phyloP scores from a whole-genome alignment of 2,113 vertebrate species.

The Myocastor coypus region DNA sequence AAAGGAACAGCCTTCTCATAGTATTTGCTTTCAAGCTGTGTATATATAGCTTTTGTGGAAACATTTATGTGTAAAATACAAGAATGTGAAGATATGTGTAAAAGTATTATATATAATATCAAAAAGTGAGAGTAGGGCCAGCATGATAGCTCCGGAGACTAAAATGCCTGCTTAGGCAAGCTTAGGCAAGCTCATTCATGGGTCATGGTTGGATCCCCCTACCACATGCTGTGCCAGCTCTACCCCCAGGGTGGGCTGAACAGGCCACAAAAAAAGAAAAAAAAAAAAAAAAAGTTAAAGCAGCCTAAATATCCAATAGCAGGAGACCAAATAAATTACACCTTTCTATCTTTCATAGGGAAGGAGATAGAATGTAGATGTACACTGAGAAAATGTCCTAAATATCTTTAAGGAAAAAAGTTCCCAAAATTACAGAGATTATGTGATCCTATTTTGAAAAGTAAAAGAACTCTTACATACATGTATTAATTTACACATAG shows the following conservation, averaged over 20 bases:
- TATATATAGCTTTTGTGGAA: background rate
- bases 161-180: no score
- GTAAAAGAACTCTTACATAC: conserved; percentile 5
- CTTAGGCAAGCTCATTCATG: no score
- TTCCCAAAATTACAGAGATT: background rate
- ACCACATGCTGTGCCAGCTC: no score
- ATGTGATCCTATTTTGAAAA: conserved; percentile 40
- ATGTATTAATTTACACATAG: background rate
- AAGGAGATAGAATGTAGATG: background rate
- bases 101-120: background rate
- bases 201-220: no score
- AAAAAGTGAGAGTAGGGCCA: background rate
- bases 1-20: background rate
- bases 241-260: no score
- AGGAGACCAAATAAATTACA: conserved; percentile 6
- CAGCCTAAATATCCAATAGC: background rate
- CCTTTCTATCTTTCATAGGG: background rate
- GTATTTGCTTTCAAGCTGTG: conserved; percentile 50
- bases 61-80: background rate
- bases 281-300: conserved; percentile 13
- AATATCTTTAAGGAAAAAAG: background rate
- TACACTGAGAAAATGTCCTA: background rate
- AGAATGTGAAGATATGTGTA: conserved; percentile 16
- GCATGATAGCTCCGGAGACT: no score
- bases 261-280: no score